phyloP scores from a whole-genome alignment of 1,140 invertebrate species.

The Panagrolaimus sp. region DNA sequence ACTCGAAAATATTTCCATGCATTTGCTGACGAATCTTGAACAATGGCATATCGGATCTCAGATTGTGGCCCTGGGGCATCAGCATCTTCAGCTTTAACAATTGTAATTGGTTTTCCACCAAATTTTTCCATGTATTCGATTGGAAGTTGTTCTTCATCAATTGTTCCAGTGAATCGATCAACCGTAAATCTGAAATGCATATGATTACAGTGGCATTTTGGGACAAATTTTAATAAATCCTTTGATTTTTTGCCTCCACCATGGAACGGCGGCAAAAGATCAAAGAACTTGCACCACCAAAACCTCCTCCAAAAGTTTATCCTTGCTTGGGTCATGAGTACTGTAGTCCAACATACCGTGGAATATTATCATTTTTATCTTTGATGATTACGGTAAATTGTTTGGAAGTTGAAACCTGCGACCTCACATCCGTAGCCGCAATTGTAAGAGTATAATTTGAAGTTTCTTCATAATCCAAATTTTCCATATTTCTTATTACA shows the following conservation, averaged over 20 bases:
- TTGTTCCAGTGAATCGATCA: constrained; percentile 55
- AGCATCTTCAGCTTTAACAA: constrained; percentile 48
- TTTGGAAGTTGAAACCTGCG: constrained; percentile 35
- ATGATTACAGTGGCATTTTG: too few species aligned
- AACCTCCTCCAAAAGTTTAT: too few species aligned
- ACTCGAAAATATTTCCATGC: constrained; percentile 37
- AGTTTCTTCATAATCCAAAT: constrained; percentile 50
- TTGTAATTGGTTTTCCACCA: constrained; percentile 45
- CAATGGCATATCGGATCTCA: constrained; percentile 52
- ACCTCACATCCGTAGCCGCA: constrained; percentile 45
- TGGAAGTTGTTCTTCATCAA: constrained; percentile 54
- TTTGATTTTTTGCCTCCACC: too few species aligned
- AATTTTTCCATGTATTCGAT: constrained; percentile 46
- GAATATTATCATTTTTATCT: constrained; percentile 55
- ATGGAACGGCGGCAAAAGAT: too few species aligned
- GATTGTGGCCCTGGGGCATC: constrained; percentile 50
- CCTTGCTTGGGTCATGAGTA: too few species aligned
- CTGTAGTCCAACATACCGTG: constrained; percentile 19
- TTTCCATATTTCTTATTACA: constrained; percentile 53
- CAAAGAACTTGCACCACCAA: too few species aligned
- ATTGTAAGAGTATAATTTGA: constrained; percentile 55
- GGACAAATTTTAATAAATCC: too few species aligned
- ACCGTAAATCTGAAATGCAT: constrained; percentile 46
- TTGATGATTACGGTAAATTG: constrained; percentile 40
- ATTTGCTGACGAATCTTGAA: constrained; percentile 29